Percentiles rank a stretch among this genome's conserved stretches.
These are phyloP conservation scores for Parasteatoda tepidariorum DNA, from an alignment of 1,140 invertebrate species.

Conservation along the genomic window DNA sequence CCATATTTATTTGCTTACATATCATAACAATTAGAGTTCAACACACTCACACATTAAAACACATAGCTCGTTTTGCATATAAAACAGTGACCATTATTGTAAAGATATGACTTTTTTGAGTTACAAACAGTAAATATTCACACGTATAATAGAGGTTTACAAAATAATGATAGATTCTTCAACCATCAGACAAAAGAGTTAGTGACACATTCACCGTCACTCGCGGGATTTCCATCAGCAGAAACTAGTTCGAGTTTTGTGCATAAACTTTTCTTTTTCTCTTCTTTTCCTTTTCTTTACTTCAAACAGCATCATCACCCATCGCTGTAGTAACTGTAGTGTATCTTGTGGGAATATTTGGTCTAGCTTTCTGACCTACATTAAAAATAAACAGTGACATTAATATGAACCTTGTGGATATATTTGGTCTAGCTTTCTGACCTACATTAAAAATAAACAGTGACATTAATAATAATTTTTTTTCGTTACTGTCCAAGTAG, in stretches of 20 bases:
- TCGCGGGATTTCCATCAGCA: not conserved
- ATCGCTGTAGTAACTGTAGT: conserved; percentile 41
- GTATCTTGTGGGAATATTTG: conserved; percentile 32
- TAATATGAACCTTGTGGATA: conserved; percentile 24
- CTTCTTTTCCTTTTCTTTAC: too few species aligned
- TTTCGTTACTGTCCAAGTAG: too few species aligned
- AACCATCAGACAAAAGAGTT: not conserved
- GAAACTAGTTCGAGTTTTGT: not conserved
- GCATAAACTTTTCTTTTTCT: not conserved
- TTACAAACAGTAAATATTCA: not conserved
- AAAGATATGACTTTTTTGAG: not conserved
- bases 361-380: conserved; percentile 35
- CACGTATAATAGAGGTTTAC: not conserved
- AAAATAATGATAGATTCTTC: not conserved
- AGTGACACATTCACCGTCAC: too few species aligned
- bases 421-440: conserved; percentile 36
- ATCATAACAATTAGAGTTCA: too few species aligned
- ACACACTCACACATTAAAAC: too few species aligned
- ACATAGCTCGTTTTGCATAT: too few species aligned
- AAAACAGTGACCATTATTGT: not conserved
- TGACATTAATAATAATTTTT: too few species aligned
- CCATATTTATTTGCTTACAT: too few species aligned
- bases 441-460: not conserved
- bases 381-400: not conserved
- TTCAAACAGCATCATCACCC: conserved; percentile 28